Conservation (phyloP, 2,888 invertebrate species). For the Drosophila picticornis region DNA sequence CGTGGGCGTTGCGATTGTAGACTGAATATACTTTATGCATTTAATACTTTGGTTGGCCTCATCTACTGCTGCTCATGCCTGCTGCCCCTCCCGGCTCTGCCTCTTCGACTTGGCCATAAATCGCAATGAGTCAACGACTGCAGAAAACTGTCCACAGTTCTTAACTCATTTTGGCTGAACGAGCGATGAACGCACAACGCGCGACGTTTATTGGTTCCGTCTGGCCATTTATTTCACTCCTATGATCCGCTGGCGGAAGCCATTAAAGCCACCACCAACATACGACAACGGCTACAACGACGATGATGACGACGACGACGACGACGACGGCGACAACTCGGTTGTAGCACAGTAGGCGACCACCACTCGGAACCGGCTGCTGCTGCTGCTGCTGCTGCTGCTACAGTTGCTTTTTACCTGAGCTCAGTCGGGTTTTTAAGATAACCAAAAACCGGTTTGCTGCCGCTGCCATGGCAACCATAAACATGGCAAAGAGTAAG, state of each 20-base stretch:
- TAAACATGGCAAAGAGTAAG: conserved; percentile 53
- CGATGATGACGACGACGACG: conserved; percentile 3
- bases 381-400: conserved; percentile 23
- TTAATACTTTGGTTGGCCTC: conserved; percentile 3
- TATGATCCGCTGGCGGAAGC: conserved; percentile 85
- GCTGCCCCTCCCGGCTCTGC: neutral
- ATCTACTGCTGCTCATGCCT: neutral
- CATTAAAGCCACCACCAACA: conserved; percentile 85
- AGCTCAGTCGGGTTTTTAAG: conserved; percentile 61
- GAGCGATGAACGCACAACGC: conserved; percentile 69
- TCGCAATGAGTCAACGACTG: conserved; percentile 69
- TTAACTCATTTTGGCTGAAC: conserved; percentile 72
- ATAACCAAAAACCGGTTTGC: conserved; percentile 70
- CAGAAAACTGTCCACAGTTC: conserved; percentile 75
- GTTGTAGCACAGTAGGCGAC: conserved; percentile 57
- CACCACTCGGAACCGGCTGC: conserved; percentile 57
- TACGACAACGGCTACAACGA: conserved; percentile 39
- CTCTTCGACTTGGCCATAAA: conserved; percentile 53
- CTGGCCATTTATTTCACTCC: conserved; percentile 84
- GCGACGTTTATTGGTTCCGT: conserved; percentile 85
- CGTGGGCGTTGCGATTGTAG: conserved; percentile 40
- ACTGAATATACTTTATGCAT: conserved; percentile 8
- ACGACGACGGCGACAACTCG: conserved; percentile 16
- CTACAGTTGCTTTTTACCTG: conserved; percentile 54
- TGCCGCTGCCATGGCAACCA: conserved; percentile 71